Evolutionary conservation across 2,888 invertebrate genomes (phyloP), one percentile per base, ranked within the genome.

Genomic region (Noctua comes): DNA sequence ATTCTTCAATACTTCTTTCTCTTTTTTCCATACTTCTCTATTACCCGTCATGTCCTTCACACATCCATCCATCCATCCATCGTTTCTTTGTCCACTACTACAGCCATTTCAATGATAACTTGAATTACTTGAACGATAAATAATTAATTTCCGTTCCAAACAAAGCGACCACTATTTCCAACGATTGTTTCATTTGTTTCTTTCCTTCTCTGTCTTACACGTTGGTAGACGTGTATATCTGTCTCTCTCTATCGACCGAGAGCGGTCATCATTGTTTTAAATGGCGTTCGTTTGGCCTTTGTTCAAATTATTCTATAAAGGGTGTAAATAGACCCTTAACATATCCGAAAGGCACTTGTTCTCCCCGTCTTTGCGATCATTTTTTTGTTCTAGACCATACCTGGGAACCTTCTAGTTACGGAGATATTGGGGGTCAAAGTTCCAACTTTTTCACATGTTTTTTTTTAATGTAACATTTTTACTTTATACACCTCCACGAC

Each of bases 191-290:
- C 6, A 40, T 40, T 64, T 6, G 40, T 40, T 24, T 59, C 8
- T 31, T 13, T 59, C 27, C 51, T 11, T 59, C 36, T 31, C 48
- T 18, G 4, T 69, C 70, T 40, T 16, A 27, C 59, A 69, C 24
- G 0, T 21, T 68, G 2, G 48, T 13, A 40, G 18, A 16, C n/a
- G 31, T 40, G 68, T 79, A 40, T 10, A 6, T 31, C 11, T 43
- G 59, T 69, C 70, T 4, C 18, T 48, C 21, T 80, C 40, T 54
- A 10, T 16, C 21, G 24, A 24, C 8, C 8, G 54, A 68, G 27
- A 6, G 3, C 40, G 10, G 77, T 59, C 80, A 69, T 69, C 46
- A 18, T 77, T 77, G 71, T 80, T 80, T 80, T 21, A 48, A 69
- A 59, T 24, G 46, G 24, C 5, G 24, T n/a, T 1, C 4, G 59